These are phyloP conservation scores for Petrolisthes manimaculis DNA, from an alignment of 2,888 invertebrate species.

Conservation along the genomic window DNA sequence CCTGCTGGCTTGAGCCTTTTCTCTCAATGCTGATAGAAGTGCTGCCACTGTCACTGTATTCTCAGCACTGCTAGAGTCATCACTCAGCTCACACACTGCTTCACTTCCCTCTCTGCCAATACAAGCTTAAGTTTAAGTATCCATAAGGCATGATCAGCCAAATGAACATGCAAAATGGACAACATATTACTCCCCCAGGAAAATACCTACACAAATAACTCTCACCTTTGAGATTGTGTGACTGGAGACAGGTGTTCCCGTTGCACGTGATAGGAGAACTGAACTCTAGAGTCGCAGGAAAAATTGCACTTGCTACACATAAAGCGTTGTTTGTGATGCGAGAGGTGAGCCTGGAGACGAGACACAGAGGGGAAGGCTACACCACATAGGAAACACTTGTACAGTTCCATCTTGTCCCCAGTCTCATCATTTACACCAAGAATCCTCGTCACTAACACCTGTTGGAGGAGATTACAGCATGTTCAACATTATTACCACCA, in stretches of 20 bases:
- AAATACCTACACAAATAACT: background rate
- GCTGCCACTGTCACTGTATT: conserved; percentile 62
- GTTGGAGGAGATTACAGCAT: background rate
- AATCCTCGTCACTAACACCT: conserved; percentile 58
- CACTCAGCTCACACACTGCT: conserved; percentile 15
- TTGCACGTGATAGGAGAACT: conserved; percentile 61
- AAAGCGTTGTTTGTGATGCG: conserved; percentile 53
- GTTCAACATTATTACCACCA: too few species aligned
- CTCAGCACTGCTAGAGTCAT: conserved; percentile 55
- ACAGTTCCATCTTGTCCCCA: conserved; percentile 61
- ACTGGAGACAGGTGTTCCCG: conserved; percentile 51
- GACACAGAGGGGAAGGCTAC: conserved; percentile 57
- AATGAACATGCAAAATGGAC: background rate
- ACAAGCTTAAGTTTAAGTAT: background rate
- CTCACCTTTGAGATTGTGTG: conserved; percentile 23
- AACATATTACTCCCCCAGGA: background rate
- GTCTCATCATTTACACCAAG: conserved; percentile 59
- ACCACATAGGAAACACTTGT: conserved; percentile 61
- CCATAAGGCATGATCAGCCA: background rate
- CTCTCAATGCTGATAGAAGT: conserved; percentile 53
- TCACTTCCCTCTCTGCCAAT: background rate
- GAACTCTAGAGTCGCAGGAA: conserved; percentile 58
- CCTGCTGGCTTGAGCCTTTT: conserved; percentile 32
- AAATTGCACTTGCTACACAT: conserved; percentile 58
- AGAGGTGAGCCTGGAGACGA: conserved; percentile 57